phyloP scores from a whole-genome alignment of 2,888 invertebrate genomes.

The Eupeodes latifasciatus region DNA sequence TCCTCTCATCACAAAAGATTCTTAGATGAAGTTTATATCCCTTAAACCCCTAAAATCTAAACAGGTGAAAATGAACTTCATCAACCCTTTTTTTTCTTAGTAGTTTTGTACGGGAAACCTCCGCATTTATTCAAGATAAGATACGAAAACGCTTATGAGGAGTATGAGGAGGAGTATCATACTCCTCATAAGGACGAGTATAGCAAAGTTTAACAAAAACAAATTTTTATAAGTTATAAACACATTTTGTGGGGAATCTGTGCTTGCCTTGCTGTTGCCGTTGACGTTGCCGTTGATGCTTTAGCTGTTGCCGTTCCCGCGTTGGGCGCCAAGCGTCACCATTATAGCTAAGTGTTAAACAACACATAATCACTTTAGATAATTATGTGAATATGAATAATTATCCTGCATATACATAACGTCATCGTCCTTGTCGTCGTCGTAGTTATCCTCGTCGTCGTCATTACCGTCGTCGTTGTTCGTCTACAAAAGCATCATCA shows the following conservation, averaged over 20 bases:
- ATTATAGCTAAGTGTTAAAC: slow-evolving; percentile 56
- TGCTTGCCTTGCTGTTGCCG: background rate
- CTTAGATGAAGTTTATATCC: background rate
- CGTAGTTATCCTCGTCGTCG: background rate
- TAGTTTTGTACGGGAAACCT: background rate
- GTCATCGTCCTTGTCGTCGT: slow-evolving; percentile 2
- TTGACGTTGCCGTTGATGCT: too few relatives aligned
- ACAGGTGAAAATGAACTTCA: background rate
- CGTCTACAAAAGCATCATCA: background rate
- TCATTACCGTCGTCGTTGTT: background rate
- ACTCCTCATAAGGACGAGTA: too few relatives aligned
- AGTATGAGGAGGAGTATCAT: too few relatives aligned
- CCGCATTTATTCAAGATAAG: background rate
- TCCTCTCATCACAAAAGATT: background rate
- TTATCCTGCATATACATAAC: slow-evolving; percentile 37
- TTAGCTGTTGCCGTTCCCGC: background rate
- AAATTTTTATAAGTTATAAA: slow-evolving; percentile 27
- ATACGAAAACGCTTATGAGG: background rate
- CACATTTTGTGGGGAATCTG: slow-evolving; percentile 1
- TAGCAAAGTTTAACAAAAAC: slow-evolving; percentile 41
- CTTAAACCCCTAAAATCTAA: slow-evolving; percentile 22
- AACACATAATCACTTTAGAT: slow-evolving; percentile 64
- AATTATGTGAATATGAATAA: slow-evolving; percentile 64
- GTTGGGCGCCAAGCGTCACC: slow-evolving; percentile 22
- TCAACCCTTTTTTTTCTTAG: background rate